These are phyloP conservation scores for Craseonycteris thonglongyai DNA, from an alignment of 2,113 vertebrate genomes.

Conservation along the genomic window DNA sequence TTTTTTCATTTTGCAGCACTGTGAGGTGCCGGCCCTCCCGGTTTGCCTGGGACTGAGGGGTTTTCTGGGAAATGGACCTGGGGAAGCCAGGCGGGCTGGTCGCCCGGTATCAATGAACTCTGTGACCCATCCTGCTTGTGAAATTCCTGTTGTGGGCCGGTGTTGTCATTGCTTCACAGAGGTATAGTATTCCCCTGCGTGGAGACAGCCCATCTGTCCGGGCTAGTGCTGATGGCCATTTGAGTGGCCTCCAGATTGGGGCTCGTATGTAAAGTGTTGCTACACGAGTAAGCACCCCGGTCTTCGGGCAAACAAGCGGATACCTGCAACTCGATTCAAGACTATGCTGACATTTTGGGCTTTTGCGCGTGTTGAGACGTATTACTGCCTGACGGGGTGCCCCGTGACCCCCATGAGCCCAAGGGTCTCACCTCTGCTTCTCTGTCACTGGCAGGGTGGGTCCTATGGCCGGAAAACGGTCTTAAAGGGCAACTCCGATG, in stretches of 20 bases:
- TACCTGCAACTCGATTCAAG: not conserved
- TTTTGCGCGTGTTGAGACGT: not conserved
- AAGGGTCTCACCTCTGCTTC: not conserved
- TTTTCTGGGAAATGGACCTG: not conserved
- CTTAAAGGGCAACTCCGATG: not conserved
- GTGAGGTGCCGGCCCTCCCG: not conserved
- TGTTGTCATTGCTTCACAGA: fast-evolving
- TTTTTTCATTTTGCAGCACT: not conserved
- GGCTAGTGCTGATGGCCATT: no score
- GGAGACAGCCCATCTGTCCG: fast-evolving
- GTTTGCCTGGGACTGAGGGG: no score
- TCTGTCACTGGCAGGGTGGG: slow-evolving; percentile 37
- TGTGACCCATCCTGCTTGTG: not conserved
- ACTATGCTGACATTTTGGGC: not conserved
- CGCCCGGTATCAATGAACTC: not conserved
- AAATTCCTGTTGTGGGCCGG: fast-evolving
- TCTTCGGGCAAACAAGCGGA: not conserved
- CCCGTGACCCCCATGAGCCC: not conserved
- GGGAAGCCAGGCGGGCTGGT: not conserved
- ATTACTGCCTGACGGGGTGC: fast-evolving
- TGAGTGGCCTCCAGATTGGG: not conserved
- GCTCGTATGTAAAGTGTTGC: not conserved
- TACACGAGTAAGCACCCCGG: not conserved
- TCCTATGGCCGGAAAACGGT: slow-evolving; percentile 36
- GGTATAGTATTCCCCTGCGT: fast-evolving